Percentiles rank a stretch among this genome's conserved stretches.
phyloP scores from a whole-genome alignment of 2,888 invertebrate species.

The Tridacna gigas region DNA sequence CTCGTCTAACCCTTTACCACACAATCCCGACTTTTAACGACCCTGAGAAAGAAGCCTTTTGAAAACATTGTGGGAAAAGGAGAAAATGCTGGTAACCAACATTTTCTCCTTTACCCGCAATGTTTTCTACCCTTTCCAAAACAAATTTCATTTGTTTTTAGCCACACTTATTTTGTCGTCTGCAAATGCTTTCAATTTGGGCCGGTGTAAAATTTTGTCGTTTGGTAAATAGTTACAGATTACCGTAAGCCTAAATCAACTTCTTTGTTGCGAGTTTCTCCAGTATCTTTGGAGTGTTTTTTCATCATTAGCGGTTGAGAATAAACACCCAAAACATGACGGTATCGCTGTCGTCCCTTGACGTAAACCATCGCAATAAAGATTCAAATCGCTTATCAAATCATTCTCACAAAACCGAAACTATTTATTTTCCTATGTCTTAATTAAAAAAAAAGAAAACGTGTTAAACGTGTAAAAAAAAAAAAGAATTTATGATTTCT shows the following conservation, averaged over 20 bases:
- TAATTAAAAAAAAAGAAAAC: slow-evolving; percentile 28
- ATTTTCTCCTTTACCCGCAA: neutral
- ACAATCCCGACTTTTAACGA: neutral
- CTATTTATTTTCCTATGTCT: slow-evolving; percentile 27
- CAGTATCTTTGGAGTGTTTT: neutral
- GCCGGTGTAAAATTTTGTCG: no score
- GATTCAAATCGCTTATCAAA: slow-evolving; percentile 29
- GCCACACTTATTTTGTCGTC: no score
- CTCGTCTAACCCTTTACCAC: neutral
- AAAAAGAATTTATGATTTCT: neutral
- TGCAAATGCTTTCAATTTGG: no score
- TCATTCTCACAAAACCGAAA: slow-evolving; percentile 24
- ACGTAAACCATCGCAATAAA: slow-evolving; percentile 26
- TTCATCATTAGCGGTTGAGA: slow-evolving; percentile 26
- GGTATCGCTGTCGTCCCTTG: slow-evolving; percentile 22
- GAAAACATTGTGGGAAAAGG: neutral
- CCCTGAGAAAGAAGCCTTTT: neutral
- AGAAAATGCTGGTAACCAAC: neutral
- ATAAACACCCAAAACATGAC: slow-evolving; percentile 10
- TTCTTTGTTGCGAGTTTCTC: slow-evolving; percentile 1
- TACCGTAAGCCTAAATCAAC: neutral
- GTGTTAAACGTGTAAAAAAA: slow-evolving; percentile 18
- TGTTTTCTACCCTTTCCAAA: no score
- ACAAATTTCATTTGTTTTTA: no score
- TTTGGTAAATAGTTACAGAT: no score